Conservation (phyloP, 2,797 vertebrate species). For the Distichodus sexfasciatus region DNA sequence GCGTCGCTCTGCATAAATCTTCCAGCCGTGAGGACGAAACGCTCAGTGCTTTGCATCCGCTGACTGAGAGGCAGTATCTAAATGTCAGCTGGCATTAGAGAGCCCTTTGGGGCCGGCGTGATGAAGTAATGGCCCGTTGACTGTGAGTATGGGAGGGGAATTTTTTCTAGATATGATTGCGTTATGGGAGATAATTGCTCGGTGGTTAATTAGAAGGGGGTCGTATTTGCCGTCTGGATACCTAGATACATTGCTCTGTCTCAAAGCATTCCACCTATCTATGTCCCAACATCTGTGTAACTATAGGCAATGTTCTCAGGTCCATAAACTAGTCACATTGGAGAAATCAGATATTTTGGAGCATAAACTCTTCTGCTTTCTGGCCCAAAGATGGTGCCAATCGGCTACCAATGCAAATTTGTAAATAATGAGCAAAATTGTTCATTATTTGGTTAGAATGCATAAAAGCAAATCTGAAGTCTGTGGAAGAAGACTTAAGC, state of each 20-base stretch:
- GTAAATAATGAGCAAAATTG: not conserved
- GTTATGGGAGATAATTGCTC: conserved; percentile 25
- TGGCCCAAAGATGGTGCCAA: too few relatives aligned
- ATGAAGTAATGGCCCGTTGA: conserved; percentile 3
- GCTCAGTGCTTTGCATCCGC: conserved; percentile 1
- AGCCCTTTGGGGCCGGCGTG: conserved; percentile 24
- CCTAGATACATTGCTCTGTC: not conserved
- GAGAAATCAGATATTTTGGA: conserved; percentile 2
- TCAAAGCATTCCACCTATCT: not conserved
- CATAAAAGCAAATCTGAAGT: too few relatives aligned
- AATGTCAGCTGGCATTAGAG: conserved; percentile 44
- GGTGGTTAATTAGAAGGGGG: conserved; percentile 37
- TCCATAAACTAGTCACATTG: not conserved
- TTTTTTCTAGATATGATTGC: conserved; percentile 23
- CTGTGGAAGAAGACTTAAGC: too few relatives aligned
- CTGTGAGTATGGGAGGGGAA: conserved; percentile 2
- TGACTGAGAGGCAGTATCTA: conserved; percentile 12
- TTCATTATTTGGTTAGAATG: too few relatives aligned
- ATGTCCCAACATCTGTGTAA: not conserved
- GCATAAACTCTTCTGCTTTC: not conserved
- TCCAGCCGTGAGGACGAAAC: conserved; percentile 6
- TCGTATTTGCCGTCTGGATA: conserved; percentile 10
- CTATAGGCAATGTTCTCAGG: not conserved
- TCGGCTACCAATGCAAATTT: too few relatives aligned
- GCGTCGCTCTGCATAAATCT: conserved; percentile 11